Evolutionary conservation across 1,140 invertebrate species (phyloP).

Genomic region (Lysiphlebus fabarum): DNA sequence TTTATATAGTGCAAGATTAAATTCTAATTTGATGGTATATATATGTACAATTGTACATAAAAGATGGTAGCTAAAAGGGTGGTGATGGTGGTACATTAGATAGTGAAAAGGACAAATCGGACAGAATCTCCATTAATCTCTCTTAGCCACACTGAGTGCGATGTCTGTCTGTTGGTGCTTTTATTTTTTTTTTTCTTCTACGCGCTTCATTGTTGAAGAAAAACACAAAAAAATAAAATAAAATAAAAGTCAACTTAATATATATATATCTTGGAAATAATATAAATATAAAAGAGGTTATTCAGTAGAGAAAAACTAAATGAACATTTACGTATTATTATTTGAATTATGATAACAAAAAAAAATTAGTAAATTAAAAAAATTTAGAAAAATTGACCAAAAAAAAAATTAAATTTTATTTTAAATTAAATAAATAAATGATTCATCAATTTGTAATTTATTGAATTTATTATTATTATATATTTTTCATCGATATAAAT

Average conservation of each 20-base stretch:
- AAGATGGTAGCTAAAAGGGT: slow-evolving; percentile 3
- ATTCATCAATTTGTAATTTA: too few relatives aligned
- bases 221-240: not conserved
- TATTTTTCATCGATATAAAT: too few relatives aligned
- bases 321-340: too few relatives aligned
- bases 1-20: slow-evolving; percentile 15
- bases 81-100: not conserved
- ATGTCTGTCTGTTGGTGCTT: slow-evolving; percentile 4
- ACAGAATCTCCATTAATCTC: slow-evolving; percentile 25
- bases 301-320: not conserved
- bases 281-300: not conserved
- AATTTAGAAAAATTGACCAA: too few relatives aligned
- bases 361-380: too few relatives aligned
- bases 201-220: slow-evolving; percentile 11
- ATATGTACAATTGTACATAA: too few relatives aligned
- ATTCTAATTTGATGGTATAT: slow-evolving; percentile 26
- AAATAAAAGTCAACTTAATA: not conserved
- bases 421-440: too few relatives aligned
- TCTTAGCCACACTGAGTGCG: slow-evolving; percentile 24
- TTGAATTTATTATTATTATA: too few relatives aligned
- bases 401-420: too few relatives aligned
- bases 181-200: not conserved
- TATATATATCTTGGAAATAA: not conserved
- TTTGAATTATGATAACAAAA: too few relatives aligned
- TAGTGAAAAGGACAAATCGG: slow-evolving; percentile 15